Base-by-base conservation (phyloP, 2,113 vertebrate genomes). In the Anhinga rufa region DNA sequence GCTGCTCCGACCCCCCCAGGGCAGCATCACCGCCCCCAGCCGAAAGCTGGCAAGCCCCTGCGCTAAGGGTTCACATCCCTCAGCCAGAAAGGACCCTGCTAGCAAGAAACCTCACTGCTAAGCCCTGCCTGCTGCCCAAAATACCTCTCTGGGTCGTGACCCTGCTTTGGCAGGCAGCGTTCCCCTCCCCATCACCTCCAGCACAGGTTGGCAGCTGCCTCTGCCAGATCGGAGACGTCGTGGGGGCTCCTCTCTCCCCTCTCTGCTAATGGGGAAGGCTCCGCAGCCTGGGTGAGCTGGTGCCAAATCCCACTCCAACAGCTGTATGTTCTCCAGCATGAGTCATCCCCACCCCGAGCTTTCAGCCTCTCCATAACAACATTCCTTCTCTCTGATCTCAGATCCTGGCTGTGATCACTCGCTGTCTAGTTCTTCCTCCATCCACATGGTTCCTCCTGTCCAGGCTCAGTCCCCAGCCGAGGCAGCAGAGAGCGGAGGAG, bases 301-400 rank as follows among this genome's bases (percentile, higher is more conserved):
- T 57, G 92, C 95, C 92, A 94, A 64, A 58, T 62, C 95, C 81
- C 0, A 3, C 58, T 92, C 91, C 86, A 85, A 83, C 95, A 96
- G 94, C 95, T 97, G 96, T 84, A 82, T 92, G 69, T 93, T 94
- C 88, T 95, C 97, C 88, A 84, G 95, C 42, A 4, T 97, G 94
- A 97, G 76, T 96, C 96, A 96, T 94, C 80, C 84, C 93, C 74
- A 69, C 51, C 71, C 92, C 2, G 29, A 95, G 97, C 87, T 60
- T 38, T 55, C 88, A 91, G 95, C 93, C 92, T 96, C 88, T 96
- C 94, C 95, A 96, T 71, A 97, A 95, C 93, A 93, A 87, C 97
- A 97, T 97, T 97, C 96, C 90, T 97, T 88, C 93, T 85, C 94
- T 68, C 94, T 97, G 97, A 97, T 92, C 91, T 96, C 90, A 97